A percentile compares a stretch with the other conserved stretches of the same genome.
These are phyloP conservation scores for Tipula vernalis DNA, from an alignment of 2,888 invertebrate species.

Conservation along the genomic window DNA sequence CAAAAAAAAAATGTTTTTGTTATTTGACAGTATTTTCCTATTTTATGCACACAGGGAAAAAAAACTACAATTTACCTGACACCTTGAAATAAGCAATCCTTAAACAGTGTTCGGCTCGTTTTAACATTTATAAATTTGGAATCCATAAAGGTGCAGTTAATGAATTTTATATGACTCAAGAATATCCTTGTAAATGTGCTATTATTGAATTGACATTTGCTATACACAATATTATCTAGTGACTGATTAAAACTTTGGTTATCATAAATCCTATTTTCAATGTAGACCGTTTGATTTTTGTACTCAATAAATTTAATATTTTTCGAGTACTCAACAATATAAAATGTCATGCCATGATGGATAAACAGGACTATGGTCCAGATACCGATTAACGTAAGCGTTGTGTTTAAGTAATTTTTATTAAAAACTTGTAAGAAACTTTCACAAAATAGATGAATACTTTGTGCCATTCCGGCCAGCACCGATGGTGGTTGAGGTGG, in stretches of 20 bases:
- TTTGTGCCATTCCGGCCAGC: constrained; percentile 36
- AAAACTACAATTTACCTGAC: constrained; percentile 41
- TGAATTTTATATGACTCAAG: constrained; percentile 58
- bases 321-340: constrained; percentile 40
- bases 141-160: constrained; percentile 54
- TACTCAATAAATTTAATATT: constrained; percentile 37
- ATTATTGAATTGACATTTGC: constrained; percentile 45
- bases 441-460: constrained; percentile 49
- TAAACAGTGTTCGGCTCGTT: constrained; percentile 54
- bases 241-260: constrained; percentile 44
- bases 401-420: constrained; percentile 47
- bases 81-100: constrained; percentile 46
- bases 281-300: constrained; percentile 20
- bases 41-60: not conserved
- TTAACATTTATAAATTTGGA: constrained; percentile 58
- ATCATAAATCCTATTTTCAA: constrained; percentile 31
- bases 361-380: constrained; percentile 44
- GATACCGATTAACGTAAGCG: constrained; percentile 45
- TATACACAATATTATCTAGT: constrained; percentile 50
- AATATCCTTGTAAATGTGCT: constrained; percentile 54
- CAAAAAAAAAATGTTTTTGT: constrained; percentile 16
- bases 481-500: constrained; percentile 40
- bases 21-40: not conserved
- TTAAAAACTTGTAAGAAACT: constrained; percentile 55
- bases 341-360: constrained; percentile 40